Evolutionary conservation across 2,113 vertebrate species (phyloP).

Genomic region (Lethenteron reissneri): DNA sequence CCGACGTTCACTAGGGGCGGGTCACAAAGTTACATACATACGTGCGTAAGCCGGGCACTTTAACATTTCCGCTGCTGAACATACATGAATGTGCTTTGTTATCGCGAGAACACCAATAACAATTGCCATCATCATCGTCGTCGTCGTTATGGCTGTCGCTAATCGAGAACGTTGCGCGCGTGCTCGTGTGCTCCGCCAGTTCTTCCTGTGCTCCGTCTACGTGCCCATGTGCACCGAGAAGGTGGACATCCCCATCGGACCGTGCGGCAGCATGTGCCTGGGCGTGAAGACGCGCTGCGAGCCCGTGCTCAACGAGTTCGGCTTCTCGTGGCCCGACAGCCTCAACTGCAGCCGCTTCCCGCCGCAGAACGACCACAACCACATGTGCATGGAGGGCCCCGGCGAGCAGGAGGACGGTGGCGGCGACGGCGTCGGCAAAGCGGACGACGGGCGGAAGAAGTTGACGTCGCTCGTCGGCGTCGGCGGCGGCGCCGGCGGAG

Average conservation of each 20-base stretch:
- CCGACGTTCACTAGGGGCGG: no score
- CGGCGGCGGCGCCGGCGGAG: slow-evolving; percentile 77
- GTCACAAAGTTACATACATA: no score
- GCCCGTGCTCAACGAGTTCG: slow-evolving; percentile 79
- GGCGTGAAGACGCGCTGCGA: slow-evolving; percentile 82
- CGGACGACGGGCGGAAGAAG: no score
- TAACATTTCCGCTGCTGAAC: no score
- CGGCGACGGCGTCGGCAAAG: slow-evolving; percentile 21
- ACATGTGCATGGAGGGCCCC: slow-evolving; percentile 98
- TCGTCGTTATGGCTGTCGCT: no score
- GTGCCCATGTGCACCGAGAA: slow-evolving; percentile 99
- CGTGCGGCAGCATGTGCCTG: slow-evolving; percentile 86
- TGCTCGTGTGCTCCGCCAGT: slow-evolving; percentile 29
- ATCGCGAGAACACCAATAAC: no score
- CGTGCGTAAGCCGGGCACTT: no score
- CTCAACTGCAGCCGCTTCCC: slow-evolving; percentile 95
- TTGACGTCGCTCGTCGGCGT: slow-evolving; percentile 14
- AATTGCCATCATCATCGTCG: no score
- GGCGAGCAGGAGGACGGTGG: slow-evolving; percentile 61
- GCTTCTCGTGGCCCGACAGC: slow-evolving; percentile 75
- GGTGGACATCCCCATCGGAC: slow-evolving; percentile 86
- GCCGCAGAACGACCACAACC: slow-evolving; percentile 88
- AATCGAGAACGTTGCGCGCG: no score
- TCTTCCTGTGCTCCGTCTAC: slow-evolving; percentile 91
- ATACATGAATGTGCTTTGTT: no score